Conservation (phyloP, 2,888 invertebrate genomes). For the Orgyia antiqua region DNA sequence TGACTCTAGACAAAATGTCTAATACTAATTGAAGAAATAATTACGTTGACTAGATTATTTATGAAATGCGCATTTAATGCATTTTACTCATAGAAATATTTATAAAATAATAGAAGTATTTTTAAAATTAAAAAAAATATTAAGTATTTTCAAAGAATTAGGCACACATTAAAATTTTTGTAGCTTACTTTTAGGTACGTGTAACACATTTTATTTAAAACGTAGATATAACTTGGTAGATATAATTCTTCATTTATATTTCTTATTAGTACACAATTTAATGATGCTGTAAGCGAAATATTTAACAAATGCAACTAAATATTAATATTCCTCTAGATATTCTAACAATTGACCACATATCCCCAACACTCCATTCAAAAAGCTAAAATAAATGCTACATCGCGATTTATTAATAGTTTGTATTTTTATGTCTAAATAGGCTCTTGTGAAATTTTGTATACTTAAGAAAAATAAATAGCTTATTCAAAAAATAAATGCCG, state of each 20-base stretch:
- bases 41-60: constrained; percentile 31
- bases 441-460: constrained; percentile 14
- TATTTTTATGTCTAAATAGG: constrained; percentile 18
- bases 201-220: background rate
- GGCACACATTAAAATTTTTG: background rate
- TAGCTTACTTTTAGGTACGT: background rate
- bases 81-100: background rate
- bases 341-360: constrained; percentile 35
- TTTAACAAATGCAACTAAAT: constrained; percentile 14
- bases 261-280: too few species aligned
- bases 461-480: constrained; percentile 21
- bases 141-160: too few species aligned
- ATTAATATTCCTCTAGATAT: constrained; percentile 17
- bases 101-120: background rate
- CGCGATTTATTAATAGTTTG: constrained; percentile 15
- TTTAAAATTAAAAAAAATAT: background rate
- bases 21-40: constrained; percentile 17
- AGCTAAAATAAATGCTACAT: constrained; percentile 13
- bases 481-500: constrained; percentile 32
- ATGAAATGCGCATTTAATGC: constrained; percentile 28
- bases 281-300: too few species aligned
- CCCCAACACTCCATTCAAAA: constrained; percentile 18
- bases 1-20: constrained; percentile 9
- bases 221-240: too few species aligned
- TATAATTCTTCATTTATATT: too few species aligned